Evolutionary conservation across 2,113 vertebrate species (phyloP).

Genomic region (Phalacrocorax aristotelis): DNA sequence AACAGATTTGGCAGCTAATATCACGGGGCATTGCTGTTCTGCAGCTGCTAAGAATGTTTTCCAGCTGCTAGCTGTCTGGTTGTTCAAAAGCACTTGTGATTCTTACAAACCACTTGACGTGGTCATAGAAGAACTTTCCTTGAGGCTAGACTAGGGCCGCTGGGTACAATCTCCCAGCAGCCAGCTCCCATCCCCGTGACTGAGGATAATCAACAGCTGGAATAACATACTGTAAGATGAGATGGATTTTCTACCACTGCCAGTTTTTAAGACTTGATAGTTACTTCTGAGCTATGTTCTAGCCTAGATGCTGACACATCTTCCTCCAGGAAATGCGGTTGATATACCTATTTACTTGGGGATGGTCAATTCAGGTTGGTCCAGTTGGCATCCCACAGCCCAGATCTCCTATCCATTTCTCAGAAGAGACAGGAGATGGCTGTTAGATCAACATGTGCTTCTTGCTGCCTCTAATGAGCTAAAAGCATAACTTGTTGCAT

Average conservation of each 20-base stretch:
- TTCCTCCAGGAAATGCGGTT: not conserved
- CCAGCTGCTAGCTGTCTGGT: conserved; percentile 44
- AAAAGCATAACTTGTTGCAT: not conserved
- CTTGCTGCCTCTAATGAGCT: not conserved
- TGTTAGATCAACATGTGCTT: not conserved
- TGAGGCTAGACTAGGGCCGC: not conserved
- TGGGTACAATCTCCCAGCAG: not conserved
- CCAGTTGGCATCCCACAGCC: not conserved
- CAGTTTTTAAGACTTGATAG: not conserved
- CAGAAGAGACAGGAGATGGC: not conserved
- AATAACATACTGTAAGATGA: not conserved
- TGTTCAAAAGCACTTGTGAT: not conserved
- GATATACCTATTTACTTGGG: not conserved
- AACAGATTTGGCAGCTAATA: conserved; percentile 39
- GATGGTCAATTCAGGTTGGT: not conserved
- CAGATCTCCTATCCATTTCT: not conserved
- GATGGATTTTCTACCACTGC: not conserved
- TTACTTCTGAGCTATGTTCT: not conserved
- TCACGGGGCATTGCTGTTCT: not conserved
- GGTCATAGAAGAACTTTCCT: not conserved
- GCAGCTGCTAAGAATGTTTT: conserved; percentile 35
- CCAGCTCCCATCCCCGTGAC: not conserved
- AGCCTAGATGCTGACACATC: not conserved
- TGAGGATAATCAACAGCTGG: not conserved
- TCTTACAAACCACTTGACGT: not conserved